Base-by-base conservation (phyloP, 2,797 vertebrate species). In the Sebastes taczanowskii region DNA sequence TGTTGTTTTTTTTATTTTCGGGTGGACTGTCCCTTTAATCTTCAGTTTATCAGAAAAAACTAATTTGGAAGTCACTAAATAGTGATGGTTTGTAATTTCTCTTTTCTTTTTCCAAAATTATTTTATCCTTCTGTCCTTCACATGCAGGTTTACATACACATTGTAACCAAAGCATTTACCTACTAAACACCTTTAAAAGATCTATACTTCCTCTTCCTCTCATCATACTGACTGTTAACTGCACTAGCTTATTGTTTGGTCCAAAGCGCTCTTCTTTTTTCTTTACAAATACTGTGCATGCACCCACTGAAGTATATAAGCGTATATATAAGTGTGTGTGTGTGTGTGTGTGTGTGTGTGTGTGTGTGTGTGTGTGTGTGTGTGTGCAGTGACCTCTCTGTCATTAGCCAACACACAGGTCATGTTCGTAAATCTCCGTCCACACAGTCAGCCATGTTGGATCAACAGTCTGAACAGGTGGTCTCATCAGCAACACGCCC, bases 381-480 rank as follows among this genome's bases (percentile, higher is more conserved):
- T 78, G 60, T 58, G 68, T 70, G 71, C 32, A 63, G 9, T 83
- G 86, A 88, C 81, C 88, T 76, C 71, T 53, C 74, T 5, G 69
- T 74, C 89, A 89, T 89, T 85, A 85, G 80, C 73, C 81, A 77
- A 77, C 85, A 68, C 75, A 60, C 81, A 67, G 81, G 77, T 82
- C 86, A 78, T n/a, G 71, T 66, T 27, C 73, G 81, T 70, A 83
- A 87, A 89, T 83, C 89, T 81, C 71, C 4, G 23, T 80, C 77
- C 75, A 53, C 71, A 74, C 34, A 58, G 58, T 61, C 11, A 23
- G 32, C 64, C 46, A 32, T 76, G 74, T 29, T 64, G 69, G 56
- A 78, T 74, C 71, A 89, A 82, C 38, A 88, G 90, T 84, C 75
- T n/a, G 66, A 88, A 92, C 91, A 93, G 88, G 90, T 93, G 92